These are phyloP conservation scores for Oscheius sp. DNA, from an alignment of 2,888 invertebrate species.

Conservation along the genomic window DNA sequence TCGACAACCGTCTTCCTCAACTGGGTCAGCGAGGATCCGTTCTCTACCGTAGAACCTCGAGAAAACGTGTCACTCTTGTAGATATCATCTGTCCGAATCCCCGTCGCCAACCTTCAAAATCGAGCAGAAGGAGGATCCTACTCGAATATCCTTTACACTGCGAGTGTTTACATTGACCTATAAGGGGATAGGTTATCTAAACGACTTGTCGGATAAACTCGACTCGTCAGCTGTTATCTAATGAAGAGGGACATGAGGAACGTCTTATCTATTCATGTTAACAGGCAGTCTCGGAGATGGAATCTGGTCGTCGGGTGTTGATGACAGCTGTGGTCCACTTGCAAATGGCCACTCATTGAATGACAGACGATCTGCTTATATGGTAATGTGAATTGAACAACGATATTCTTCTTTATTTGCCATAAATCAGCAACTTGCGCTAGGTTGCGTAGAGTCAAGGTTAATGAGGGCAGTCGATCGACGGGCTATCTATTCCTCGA, in stretches of 20 bases:
- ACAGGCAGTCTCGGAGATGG: conserved; percentile 11
- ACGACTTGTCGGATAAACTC: background rate
- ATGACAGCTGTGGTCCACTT: conserved; percentile 27
- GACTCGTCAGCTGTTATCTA: background rate
- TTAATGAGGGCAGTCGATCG: conserved; percentile 31
- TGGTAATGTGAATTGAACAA: conserved; percentile 18
- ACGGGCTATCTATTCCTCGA: background rate
- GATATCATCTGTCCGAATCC: conserved; percentile 22
- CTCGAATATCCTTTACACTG: background rate
- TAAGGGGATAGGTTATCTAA: conserved; percentile 13
- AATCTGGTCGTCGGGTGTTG: conserved; percentile 28
- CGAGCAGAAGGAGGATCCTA: conserved; percentile 1
- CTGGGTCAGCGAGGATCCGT: conserved; percentile 27
- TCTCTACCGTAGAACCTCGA: conserved; percentile 28
- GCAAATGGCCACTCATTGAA: conserved; percentile 23
- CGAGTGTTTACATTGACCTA: conserved; percentile 6
- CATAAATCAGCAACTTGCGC: conserved; percentile 25
- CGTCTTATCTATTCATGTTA: background rate
- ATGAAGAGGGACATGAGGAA: background rate
- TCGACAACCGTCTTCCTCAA: background rate
- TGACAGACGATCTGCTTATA: conserved; percentile 23
- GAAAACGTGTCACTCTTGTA: conserved; percentile 30
- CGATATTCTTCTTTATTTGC: conserved; percentile 27
- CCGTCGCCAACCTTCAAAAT: conserved; percentile 9
- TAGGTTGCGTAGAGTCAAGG: conserved; percentile 32